Evolutionary conservation across 2,113 vertebrate genomes (phyloP).

Genomic region (Reinhardtius hippoglossoides): DNA sequence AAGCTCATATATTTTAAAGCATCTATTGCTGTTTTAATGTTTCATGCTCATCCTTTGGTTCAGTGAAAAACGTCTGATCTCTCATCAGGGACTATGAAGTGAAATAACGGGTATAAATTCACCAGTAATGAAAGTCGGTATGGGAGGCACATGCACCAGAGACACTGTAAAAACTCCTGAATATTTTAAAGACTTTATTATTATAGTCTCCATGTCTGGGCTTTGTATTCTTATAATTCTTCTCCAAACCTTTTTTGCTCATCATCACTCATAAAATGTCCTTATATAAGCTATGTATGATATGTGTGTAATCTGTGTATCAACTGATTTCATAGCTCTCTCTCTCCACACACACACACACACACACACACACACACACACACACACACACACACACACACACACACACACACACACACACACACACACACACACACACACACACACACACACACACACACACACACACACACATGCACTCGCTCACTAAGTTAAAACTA

Average conservation of each 20-base stretch:
- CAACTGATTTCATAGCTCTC: neutral
- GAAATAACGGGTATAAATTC: slow-evolving; percentile 33
- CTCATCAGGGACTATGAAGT: slow-evolving; percentile 32
- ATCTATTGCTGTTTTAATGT: slow-evolving; percentile 22
- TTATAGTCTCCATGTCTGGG: slow-evolving; percentile 31
- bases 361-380: neutral
- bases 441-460: neutral
- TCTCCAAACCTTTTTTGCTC: slow-evolving; percentile 6
- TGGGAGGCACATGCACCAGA: slow-evolving; percentile 22
- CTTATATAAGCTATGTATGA: neutral
- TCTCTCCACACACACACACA: too few relatives aligned
- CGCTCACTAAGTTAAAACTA: too few relatives aligned
- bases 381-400: neutral
- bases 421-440: neutral
- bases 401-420: neutral
- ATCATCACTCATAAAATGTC: slow-evolving; percentile 12
- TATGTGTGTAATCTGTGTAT: neutral
- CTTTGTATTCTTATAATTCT: slow-evolving; percentile 30
- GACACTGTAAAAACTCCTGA: slow-evolving; percentile 41
- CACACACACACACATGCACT: too few relatives aligned
- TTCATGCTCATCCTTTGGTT: slow-evolving; percentile 23
- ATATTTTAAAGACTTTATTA: slow-evolving; percentile 63
- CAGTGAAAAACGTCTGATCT: slow-evolving; percentile 23
- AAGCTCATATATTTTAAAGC: slow-evolving; percentile 1
- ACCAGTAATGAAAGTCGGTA: slow-evolving; percentile 26